A percentile compares a stretch with the other conserved stretches of the same genome.
These are phyloP conservation scores for Drosophila robusta DNA, from an alignment of 2,888 invertebrate genomes.

Conservation along the genomic window DNA sequence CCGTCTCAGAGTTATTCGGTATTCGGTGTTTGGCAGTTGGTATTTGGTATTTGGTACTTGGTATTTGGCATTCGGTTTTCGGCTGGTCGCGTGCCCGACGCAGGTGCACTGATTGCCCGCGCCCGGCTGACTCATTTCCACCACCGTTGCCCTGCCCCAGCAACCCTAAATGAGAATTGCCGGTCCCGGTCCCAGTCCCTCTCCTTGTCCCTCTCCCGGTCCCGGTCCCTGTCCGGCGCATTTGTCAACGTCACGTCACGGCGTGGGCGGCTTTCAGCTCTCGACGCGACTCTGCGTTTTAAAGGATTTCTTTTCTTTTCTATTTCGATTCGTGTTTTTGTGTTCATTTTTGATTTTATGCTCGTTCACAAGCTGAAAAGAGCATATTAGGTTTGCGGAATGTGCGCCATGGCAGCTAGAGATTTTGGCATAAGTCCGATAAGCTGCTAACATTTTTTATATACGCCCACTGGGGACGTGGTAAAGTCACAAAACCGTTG, in stretches of 20 bases:
- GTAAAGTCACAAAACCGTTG: too few species aligned
- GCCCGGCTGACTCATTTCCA: constrained; percentile 52
- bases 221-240: constrained; percentile 48
- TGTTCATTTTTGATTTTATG: constrained; percentile 20
- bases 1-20: constrained; percentile 18
- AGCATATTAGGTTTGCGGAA: too few species aligned
- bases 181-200: neutral
- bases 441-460: too few species aligned
- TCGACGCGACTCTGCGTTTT: constrained; percentile 32
- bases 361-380: too few species aligned
- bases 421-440: too few species aligned
- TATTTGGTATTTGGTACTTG: constrained; percentile 18
- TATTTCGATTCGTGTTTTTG: constrained; percentile 26
- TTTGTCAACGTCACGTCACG: constrained; percentile 72
- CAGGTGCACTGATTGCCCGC: constrained; percentile 63
- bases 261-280: constrained; percentile 47
- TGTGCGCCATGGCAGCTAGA: too few species aligned
- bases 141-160: neutral
- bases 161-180: constrained; percentile 11
- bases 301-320: constrained; percentile 60
- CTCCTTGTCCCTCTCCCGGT: neutral
- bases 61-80: constrained; percentile 21
- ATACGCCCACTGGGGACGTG: too few species aligned
- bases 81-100: constrained; percentile 63
- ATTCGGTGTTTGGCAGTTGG: constrained; percentile 1